Base-by-base conservation (phyloP, 30 jellyfish, hydroid and myxozoan genomes). In the Cassiopea andromeda region DNA sequence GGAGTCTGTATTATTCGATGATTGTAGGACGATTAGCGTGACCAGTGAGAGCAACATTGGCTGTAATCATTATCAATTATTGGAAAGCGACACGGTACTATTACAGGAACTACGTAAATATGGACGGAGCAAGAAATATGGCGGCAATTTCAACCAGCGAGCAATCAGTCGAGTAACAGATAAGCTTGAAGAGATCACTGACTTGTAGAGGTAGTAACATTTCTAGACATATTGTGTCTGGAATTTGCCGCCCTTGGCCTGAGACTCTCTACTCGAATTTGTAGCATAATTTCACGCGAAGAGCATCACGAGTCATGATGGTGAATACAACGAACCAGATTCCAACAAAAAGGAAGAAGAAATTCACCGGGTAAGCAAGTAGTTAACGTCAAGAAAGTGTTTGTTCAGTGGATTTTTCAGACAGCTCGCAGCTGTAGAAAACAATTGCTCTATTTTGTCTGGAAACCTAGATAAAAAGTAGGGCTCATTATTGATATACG, bases 271-370 rank as follows among this genome's bases (percentile, higher is more conserved):
- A 4, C 73, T 14, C 15, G 27, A 2, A 5, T 64, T 64, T 17
- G 43, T 14, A 2, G 27, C 73, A 2, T 2, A 64, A 64, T 5
- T 64, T 5, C 27, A 16, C 6, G 27, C 2, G 43, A 17, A 14
- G 19, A 64, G 43, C 15, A 5, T 8, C 70, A 47, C 18, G 73
- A 43, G 68, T 18, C 47, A 82, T 82, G 84, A 87, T 87, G 89
- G 83, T 75, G 4, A 87, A 79, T 54, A 50, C 85, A 8, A 66
- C 84, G 8, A 67, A 67, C 60, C 94, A 87, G 69, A 68, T 81
- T n/a, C 87, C 91, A 48, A 69, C 87, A 16, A 89, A 89, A 68
- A 70, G 97, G 49, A 89, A 89, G 77, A 89, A 89, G 92, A 89
- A 89, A 73, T 89, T 89, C 80, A 89, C 97, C 44, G 97, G 97